phyloP scores from a whole-genome alignment of 2,888 invertebrate genomes.

The Clunio marinus region DNA sequence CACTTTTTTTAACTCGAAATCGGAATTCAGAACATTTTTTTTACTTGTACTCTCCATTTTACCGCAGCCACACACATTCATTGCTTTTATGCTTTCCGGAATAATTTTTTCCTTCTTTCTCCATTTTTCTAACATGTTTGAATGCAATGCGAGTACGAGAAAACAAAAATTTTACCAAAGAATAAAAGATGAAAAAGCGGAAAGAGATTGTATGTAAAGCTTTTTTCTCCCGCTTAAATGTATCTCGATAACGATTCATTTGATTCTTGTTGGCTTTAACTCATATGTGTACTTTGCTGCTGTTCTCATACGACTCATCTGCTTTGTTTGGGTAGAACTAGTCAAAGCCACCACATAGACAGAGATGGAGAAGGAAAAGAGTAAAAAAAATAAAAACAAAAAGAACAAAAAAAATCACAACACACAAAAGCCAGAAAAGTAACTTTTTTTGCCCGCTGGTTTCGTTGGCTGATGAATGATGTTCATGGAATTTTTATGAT shows the following conservation, averaged over 20 bases:
- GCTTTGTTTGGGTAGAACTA: constrained; percentile 1
- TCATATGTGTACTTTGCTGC: not conserved
- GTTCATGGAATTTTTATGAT: constrained; percentile 38
- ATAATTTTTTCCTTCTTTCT: constrained; percentile 30
- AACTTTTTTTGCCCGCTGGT: constrained; percentile 29
- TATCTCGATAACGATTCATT: constrained; percentile 33
- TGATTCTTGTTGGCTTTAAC: constrained; percentile 14
- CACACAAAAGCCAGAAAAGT: constrained; percentile 22
- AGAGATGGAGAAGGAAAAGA: not conserved
- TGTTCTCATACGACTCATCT: constrained; percentile 27
- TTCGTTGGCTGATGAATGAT: constrained; percentile 31
- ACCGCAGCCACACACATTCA: constrained; percentile 18
- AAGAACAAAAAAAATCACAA: constrained; percentile 32
- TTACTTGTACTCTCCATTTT: constrained; percentile 10
- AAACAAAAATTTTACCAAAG: not conserved
- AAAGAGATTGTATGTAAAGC: constrained; percentile 11
- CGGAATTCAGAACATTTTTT: not conserved
- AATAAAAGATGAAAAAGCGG: not conserved
- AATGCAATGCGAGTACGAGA: not conserved
- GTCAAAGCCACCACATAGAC: constrained; percentile 22
- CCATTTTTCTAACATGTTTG: no score
- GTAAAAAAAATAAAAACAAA: no score
- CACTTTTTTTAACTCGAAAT: constrained; percentile 1
- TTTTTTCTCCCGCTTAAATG: not conserved
- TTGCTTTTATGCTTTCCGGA: constrained; percentile 17